These are phyloP conservation scores for Rhinella marina DNA, from an alignment of 2,797 vertebrate genomes.

Conservation along the genomic window DNA sequence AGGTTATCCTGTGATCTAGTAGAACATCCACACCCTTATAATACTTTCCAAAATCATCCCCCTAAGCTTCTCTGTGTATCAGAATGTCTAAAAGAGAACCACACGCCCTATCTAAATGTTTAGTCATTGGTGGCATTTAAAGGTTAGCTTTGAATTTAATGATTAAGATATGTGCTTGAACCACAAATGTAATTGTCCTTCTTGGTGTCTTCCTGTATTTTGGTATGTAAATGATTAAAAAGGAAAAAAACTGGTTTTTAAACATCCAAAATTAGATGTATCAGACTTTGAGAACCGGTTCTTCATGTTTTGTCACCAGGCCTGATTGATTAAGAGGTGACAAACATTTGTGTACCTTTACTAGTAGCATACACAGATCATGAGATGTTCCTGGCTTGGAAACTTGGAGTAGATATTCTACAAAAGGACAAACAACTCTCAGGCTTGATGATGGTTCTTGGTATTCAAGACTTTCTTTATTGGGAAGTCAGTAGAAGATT, in stretches of 20 bases:
- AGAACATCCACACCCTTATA: not conserved
- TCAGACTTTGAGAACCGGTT: not conserved
- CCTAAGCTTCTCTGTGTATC: not conserved
- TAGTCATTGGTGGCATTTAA: not conserved
- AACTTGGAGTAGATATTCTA: not conserved
- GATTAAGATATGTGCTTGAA: not conserved
- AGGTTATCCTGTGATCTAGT: not conserved
- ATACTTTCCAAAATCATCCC: not conserved
- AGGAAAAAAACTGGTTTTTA: not conserved
- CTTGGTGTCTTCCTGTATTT: not conserved
- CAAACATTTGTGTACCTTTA: not conserved
- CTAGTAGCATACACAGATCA: not conserved
- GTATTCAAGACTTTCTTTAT: not conserved
- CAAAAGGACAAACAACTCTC: not conserved
- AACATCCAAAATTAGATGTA: not conserved
- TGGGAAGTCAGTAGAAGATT: not conserved
- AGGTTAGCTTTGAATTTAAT: not conserved
- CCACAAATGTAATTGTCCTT: not conserved
- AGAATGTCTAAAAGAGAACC: not conserved
- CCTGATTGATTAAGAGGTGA: not conserved
- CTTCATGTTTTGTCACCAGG: not conserved
- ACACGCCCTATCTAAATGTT: not conserved
- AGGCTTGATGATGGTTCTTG: not conserved
- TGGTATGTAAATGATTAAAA: slow-evolving; percentile 10
- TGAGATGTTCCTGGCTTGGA: not conserved